These are phyloP conservation scores for Paramormyrops hopkinsi DNA, from an alignment of 2,797 vertebrate genomes.

Conservation along the genomic window DNA sequence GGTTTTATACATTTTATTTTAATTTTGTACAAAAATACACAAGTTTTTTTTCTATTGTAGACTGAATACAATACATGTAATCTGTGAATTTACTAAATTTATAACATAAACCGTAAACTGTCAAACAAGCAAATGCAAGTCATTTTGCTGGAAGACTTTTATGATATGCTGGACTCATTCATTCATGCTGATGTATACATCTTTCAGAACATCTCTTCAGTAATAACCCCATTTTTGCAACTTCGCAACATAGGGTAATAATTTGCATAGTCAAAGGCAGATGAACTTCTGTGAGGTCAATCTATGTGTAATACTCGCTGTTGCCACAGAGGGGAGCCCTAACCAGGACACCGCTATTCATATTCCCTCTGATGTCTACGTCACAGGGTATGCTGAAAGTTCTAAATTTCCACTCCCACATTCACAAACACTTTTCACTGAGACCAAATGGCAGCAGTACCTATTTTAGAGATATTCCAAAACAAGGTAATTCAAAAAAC, in stretches of 20 bases:
- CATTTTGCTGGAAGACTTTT: neutral
- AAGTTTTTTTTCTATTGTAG: neutral
- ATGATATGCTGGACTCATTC: neutral
- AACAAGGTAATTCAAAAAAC: slow-evolving; percentile 1
- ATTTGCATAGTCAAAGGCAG: neutral
- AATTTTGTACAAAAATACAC: slow-evolving; percentile 20
- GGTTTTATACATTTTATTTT: slow-evolving; percentile 5
- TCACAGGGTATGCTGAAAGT: neutral
- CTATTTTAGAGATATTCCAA: neutral
- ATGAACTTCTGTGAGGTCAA: neutral
- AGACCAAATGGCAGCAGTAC: neutral
- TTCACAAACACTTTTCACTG: slow-evolving; percentile 16
- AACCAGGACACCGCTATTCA: neutral
- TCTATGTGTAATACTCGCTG: neutral
- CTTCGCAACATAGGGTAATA: neutral
- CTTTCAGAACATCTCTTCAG: neutral
- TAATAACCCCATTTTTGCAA: neutral
- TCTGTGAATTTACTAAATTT: neutral
- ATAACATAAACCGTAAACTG: neutral
- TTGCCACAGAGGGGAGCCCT: slow-evolving; percentile 21
- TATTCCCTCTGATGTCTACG: neutral
- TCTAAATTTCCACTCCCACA: slow-evolving; percentile 6
- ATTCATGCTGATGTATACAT: neutral
- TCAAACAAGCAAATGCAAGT: slow-evolving; percentile 8
- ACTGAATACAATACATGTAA: neutral